phyloP scores from a whole-genome alignment of 1,140 invertebrate genomes.

The Aricia agestis region DNA sequence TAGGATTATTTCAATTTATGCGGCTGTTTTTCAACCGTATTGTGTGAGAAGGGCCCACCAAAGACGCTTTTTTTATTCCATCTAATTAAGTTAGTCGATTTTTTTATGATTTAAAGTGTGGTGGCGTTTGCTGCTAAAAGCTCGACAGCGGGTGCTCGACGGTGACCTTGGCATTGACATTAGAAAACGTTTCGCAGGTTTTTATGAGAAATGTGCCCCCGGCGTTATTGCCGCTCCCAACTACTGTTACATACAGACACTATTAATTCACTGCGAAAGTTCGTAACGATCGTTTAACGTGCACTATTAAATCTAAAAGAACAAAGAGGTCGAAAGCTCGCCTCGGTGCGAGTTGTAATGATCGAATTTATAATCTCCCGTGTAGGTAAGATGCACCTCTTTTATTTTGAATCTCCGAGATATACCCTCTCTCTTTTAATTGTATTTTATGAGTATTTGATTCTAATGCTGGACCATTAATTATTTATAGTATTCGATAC shows the following conservation, averaged over 20 bases:
- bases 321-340: slow-evolving; percentile 58
- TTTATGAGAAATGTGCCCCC: not conserved
- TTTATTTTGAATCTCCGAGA: slow-evolving; percentile 68
- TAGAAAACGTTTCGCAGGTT: not conserved
- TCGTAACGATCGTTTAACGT: not conserved
- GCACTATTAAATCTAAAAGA: slow-evolving; percentile 66
- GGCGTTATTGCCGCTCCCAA: not conserved
- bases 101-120: not conserved
- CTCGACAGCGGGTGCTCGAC: not conserved
- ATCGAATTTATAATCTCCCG: slow-evolving; percentile 74
- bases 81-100: slow-evolving; percentile 19
- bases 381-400: slow-evolving; percentile 68
- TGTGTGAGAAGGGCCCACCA: slow-evolving; percentile 45
- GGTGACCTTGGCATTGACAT: slow-evolving; percentile 7
- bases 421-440: slow-evolving; percentile 73
- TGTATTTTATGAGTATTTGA: slow-evolving; percentile 76
- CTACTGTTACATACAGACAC: not conserved
- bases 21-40: slow-evolving; percentile 16
- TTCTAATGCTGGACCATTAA: slow-evolving; percentile 74
- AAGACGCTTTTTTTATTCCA: slow-evolving; percentile 36
- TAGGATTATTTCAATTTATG: slow-evolving; percentile 19
- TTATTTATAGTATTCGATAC: slow-evolving; percentile 75
- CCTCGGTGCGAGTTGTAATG: slow-evolving; percentile 69
- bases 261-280: not conserved
- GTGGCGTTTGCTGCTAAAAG: not conserved